These are phyloP conservation scores for Frieseomelitta varia DNA, from an alignment of 1,140 invertebrate species.

Conservation along the genomic window DNA sequence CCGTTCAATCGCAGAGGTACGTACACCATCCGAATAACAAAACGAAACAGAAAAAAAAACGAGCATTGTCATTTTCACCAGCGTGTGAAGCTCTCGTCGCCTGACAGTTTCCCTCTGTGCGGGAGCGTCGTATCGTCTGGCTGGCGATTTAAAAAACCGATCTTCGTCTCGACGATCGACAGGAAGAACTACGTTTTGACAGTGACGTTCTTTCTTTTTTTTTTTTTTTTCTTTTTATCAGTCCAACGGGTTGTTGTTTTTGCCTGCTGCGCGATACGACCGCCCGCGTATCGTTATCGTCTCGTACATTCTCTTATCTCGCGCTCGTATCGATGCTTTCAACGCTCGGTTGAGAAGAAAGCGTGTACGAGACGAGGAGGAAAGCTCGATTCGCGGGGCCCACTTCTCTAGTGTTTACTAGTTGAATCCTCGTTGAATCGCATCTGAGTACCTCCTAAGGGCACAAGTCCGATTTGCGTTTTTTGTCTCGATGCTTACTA, in stretches of 20 bases:
- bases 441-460: background rate
- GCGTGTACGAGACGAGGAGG: background rate
- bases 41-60: too few relatives aligned
- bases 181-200: constrained; percentile 26
- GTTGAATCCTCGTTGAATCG: constrained; percentile 2
- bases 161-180: background rate
- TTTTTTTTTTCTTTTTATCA: background rate
- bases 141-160: constrained; percentile 18
- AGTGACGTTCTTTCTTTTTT: constrained; percentile 36
- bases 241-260: background rate
- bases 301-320: constrained; percentile 3
- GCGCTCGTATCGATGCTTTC: background rate
- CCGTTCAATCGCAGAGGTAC: constrained; percentile 97
- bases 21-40: constrained; percentile 64
- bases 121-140: background rate
- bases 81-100: too few relatives aligned
- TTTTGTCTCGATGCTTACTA: background rate
- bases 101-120: background rate
- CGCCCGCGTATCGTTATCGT: background rate
- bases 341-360: constrained; percentile 16
- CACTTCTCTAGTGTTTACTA: constrained; percentile 39
- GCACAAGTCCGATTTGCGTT: background rate
- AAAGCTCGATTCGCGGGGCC: background rate
- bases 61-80: background rate
- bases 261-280: background rate